Percentiles rank a stretch among this genome's conserved stretches.
These are phyloP conservation scores for Solea senegalensis DNA, from an alignment of 2,113 vertebrate species.

Conservation along the genomic window DNA sequence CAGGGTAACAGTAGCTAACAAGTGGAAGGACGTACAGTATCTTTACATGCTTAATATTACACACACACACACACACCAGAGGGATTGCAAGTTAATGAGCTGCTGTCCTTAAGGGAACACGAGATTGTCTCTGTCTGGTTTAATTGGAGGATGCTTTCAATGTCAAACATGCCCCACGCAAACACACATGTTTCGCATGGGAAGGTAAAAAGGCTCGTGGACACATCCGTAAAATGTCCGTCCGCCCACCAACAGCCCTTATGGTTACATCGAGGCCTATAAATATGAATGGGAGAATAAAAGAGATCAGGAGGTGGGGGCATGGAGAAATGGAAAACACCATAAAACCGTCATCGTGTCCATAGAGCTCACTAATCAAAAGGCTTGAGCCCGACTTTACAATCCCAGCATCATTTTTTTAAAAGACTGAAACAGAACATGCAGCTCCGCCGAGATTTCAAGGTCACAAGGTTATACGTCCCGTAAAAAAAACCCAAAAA, in stretches of 20 bases:
- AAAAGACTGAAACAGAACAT: slow-evolving; percentile 4
- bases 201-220: slow-evolving; percentile 17
- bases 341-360: slow-evolving; percentile 46
- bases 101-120: slow-evolving; percentile 47
- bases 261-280: slow-evolving; percentile 40
- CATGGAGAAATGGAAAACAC: slow-evolving; percentile 44
- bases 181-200: slow-evolving; percentile 13
- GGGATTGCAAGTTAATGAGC: slow-evolving; percentile 55
- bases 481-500: neutral
- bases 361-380: slow-evolving; percentile 38
- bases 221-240: slow-evolving; percentile 18
- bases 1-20: neutral
- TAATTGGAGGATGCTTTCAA: slow-evolving; percentile 48
- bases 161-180: slow-evolving; percentile 38
- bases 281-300: slow-evolving; percentile 62
- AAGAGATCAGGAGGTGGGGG: slow-evolving; percentile 34
- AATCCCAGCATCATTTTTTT: slow-evolving; percentile 5
- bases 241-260: slow-evolving; percentile 15
- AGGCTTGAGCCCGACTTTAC: slow-evolving; percentile 18
- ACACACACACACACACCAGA: neutral
- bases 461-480: slow-evolving; percentile 31
- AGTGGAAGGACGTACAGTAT: slow-evolving; percentile 5
- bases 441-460: slow-evolving; percentile 7
- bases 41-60: neutral
- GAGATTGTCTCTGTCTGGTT: slow-evolving; percentile 57